Conservation (phyloP, 2,888 invertebrate genomes). For the Seladonia tumulorum region DNA sequence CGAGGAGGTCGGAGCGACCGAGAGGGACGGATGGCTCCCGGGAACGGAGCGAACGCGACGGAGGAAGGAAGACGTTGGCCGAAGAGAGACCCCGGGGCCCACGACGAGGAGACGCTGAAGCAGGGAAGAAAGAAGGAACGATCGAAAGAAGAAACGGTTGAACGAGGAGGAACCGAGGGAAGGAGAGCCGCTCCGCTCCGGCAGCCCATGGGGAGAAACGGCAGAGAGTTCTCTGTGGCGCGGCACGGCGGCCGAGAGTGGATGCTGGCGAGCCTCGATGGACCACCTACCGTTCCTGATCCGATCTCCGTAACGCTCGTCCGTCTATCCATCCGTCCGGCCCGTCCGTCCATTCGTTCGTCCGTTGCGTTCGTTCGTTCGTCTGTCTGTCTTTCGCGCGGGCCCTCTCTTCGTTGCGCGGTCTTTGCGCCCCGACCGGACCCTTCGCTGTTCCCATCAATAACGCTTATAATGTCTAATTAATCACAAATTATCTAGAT, state of each 20-base stretch:
- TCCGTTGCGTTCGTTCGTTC: conserved; percentile 64
- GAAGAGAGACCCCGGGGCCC: background rate
- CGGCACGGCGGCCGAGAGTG: conserved; percentile 66
- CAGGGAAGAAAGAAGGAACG: conserved; percentile 15
- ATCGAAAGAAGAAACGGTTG: conserved; percentile 9
- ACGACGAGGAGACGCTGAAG: conserved; percentile 8
- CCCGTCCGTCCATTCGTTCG: conserved; percentile 66
- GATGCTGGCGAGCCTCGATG: conserved; percentile 80
- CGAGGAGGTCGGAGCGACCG: conserved; percentile 20
- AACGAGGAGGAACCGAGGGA: conserved; percentile 31
- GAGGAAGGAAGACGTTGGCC: conserved; percentile 32
- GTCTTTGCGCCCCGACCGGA: conserved; percentile 30
- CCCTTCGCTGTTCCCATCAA: conserved; percentile 80
- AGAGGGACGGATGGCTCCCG: conserved; percentile 36
- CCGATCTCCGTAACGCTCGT: conserved; percentile 81
- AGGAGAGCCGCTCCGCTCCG: conserved; percentile 52
- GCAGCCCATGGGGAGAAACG: conserved; percentile 51
- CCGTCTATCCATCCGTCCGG: conserved; percentile 68
- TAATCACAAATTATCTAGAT: conserved; percentile 84
- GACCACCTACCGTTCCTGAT: conserved; percentile 84
- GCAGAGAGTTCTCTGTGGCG: conserved; percentile 49
- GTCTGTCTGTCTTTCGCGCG: conserved; percentile 58
- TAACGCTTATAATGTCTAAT: conserved; percentile 83
- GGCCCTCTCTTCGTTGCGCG: conserved; percentile 26
- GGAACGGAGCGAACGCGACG: conserved; percentile 31